Base-by-base conservation (phyloP, 1,140 invertebrate species). In the Harlomillsia oculata region DNA sequence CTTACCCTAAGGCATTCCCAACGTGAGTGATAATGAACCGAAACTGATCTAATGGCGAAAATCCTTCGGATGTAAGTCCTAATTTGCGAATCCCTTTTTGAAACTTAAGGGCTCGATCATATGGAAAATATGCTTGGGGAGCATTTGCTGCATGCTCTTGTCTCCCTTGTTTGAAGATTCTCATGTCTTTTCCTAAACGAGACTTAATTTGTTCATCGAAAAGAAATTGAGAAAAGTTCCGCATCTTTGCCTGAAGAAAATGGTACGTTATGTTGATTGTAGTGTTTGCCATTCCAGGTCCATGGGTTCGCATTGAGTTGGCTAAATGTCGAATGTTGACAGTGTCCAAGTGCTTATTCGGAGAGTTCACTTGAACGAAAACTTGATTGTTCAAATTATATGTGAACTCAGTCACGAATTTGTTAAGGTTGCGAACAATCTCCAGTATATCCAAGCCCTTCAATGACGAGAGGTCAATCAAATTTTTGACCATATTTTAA, bases 181-280 rank as follows among this genome's bases (percentile, higher is more conserved):
- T 80, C 56, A 90, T 77, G 72, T 98, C 94, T 73, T 93, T 93
- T 49, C 92, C 80, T 0, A 99, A 73, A 50, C 89, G 78, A 0
- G 93, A 97, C 72, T 97, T 97, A 46, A 99, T 97, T 66, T 96
- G 92, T 73, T 99, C 96, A 72, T 99, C 94, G 71, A 87, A 98
- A 64, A 99, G 80, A 72, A 98, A 99, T 72, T 97, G 93, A 2
- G 94, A 98, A 70, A 99, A 96, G 3, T 85, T 84, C 63, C 86
- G 85, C 65, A 99, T 87, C 72, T 98, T 97, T 55, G 93, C 84
- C 56, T 87, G 80, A 39, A 99, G 75, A 74, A 96, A 97, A 72
- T 96, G 92, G 74, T 97, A 99, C 0, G 91, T 92, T 70, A 91
- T 95, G 70, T 98, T 97, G 0, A 97, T 81, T 5, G 54, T 60